Evolutionary conservation across 30 jellyfish, hydroid and myxozoan species (phyloP).

Genomic region (Sanderia malayensis): DNA sequence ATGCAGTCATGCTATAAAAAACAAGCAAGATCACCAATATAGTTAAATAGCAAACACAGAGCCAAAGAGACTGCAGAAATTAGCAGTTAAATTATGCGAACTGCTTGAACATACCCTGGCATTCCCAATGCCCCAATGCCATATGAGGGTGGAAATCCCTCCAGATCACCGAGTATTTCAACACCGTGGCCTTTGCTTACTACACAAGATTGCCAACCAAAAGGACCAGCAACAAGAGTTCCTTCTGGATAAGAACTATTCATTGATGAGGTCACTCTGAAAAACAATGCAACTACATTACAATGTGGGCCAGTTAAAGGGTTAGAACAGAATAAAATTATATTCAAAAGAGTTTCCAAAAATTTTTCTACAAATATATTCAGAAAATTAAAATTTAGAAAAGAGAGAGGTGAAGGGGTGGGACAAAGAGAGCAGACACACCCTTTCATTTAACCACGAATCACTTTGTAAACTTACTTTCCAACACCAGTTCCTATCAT

Average conservation of each 20-base stretch:
- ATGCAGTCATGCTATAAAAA: conserved; percentile 77
- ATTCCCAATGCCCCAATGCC: conserved; percentile 83
- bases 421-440: too few relatives aligned
- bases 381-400: too few relatives aligned
- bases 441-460: too few relatives aligned
- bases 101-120: conserved; percentile 68
- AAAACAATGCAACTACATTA: too few relatives aligned
- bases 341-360: too few relatives aligned
- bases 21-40: too few relatives aligned
- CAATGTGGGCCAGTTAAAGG: too few relatives aligned
- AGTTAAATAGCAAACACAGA: too few relatives aligned
- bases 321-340: too few relatives aligned
- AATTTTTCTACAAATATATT: too few relatives aligned
- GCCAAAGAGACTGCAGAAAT: too few relatives aligned
- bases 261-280: conserved; percentile 59
- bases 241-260: conserved; percentile 58
- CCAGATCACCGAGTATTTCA: conserved; percentile 20
- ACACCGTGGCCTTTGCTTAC: conserved; percentile 66
- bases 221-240: conserved; percentile 69
- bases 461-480: conserved; percentile 61
- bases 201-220: conserved; percentile 91
- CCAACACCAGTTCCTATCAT: conserved; percentile 95
- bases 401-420: too few relatives aligned
- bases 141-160: conserved; percentile 53
- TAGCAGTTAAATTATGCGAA: not conserved